Percentiles rank a stretch among this genome's conserved stretches.
Evolutionary conservation across 2,797 vertebrate species (phyloP).

Genomic region (Sebastes trivittatus): DNA sequence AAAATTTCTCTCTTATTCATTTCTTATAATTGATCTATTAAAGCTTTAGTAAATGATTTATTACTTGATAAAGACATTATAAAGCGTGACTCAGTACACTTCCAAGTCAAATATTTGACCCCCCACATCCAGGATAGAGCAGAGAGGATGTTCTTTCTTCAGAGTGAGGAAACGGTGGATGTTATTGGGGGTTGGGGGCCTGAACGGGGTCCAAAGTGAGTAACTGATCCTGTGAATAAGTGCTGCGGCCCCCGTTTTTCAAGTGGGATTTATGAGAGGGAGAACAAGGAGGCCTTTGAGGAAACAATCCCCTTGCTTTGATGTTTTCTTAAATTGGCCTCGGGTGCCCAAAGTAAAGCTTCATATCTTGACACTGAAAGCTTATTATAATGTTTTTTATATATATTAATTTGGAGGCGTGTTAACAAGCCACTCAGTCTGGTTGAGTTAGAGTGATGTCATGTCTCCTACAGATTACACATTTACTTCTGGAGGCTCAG

Average conservation of each 20-base stretch:
- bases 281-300: constrained; percentile 57
- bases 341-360: neutral
- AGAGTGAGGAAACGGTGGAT: constrained; percentile 40
- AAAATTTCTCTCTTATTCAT: no score
- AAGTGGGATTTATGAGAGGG: constrained; percentile 36
- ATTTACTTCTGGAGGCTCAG: constrained; percentile 50
- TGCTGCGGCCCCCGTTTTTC: neutral
- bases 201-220: constrained; percentile 30
- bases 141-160: constrained; percentile 51
- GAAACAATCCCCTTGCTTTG: constrained; percentile 4
- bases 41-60: no score
- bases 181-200: constrained; percentile 36
- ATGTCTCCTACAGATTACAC: constrained; percentile 53
- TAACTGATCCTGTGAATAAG: constrained; percentile 51
- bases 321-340: neutral
- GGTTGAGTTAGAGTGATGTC: constrained; percentile 63
- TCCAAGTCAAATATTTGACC: constrained; percentile 13
- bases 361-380: neutral
- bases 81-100: neutral
- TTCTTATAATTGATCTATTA: no score
- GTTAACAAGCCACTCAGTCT: constrained; percentile 8
- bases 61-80: neutral
- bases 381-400: neutral
- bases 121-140: constrained; percentile 37
- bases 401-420: neutral